Evolutionary conservation across 2,888 invertebrate genomes (phyloP).

Genomic region (Heliothis peltigera): DNA sequence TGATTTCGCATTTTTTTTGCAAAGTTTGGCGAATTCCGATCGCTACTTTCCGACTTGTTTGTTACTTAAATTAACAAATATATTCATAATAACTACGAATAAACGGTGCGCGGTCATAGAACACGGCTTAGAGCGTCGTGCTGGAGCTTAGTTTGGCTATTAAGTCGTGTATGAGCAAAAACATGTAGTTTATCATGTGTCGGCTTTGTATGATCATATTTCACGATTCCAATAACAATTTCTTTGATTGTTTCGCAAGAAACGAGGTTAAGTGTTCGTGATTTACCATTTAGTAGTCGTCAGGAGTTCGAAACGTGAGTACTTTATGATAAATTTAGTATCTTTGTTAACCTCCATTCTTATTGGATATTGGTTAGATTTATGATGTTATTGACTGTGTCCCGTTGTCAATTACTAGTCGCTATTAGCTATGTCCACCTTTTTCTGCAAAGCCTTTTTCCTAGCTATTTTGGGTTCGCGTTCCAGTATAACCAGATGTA

Average conservation of each 20-base stretch:
- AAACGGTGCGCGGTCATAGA: conserved; percentile 1
- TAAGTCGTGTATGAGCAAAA: conserved; percentile 5
- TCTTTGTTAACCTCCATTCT: conserved; percentile 2
- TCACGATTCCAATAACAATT: conserved; percentile 35
- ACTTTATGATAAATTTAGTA: conserved; percentile 1
- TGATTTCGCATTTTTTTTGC: conserved; percentile 15
- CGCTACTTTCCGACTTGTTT: conserved; percentile 30
- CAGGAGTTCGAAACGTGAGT: conserved; percentile 33
- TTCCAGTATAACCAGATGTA: no score
- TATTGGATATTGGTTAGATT: not conserved
- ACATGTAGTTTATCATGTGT: conserved; percentile 23
- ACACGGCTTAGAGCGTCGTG: not conserved
- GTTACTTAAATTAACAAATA: conserved; percentile 19
- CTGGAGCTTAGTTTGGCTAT: not conserved
- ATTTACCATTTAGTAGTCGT: conserved; percentile 12
- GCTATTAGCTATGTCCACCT: no score
- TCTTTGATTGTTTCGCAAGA: conserved; percentile 30
- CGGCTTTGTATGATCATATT: conserved; percentile 44
- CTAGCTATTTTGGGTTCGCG: no score
- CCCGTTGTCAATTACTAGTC: no score
- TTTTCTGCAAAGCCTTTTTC: no score
- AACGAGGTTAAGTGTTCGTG: conserved; percentile 35
- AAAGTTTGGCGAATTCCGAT: conserved; percentile 15
- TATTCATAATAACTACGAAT: conserved; percentile 4
- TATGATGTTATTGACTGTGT: not conserved